A percentile compares a stretch with the other conserved stretches of the same genome.
phyloP scores from a whole-genome alignment of 2,888 invertebrate species.

The Phengaris alcon region DNA sequence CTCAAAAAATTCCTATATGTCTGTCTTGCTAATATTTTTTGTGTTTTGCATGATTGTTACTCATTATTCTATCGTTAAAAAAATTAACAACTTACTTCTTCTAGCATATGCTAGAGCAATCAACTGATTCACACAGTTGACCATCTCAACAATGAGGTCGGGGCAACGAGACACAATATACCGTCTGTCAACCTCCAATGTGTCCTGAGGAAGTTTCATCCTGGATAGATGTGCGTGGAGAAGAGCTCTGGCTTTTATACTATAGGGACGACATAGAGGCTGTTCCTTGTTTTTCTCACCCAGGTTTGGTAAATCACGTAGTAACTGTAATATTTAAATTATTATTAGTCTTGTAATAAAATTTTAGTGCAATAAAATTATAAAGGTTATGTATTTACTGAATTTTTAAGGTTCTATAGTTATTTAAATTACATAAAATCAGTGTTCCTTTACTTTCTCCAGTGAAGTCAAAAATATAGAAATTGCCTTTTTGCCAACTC shows the following conservation, averaged over 20 bases:
- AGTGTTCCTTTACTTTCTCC: too few species aligned
- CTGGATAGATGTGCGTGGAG: conserved; percentile 97
- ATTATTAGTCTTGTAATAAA: neutral
- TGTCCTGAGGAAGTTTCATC: conserved; percentile 85
- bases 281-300: conserved; percentile 98
- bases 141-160: conserved; percentile 97
- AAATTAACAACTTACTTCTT: conserved; percentile 82
- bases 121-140: conserved; percentile 95
- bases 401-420: too few species aligned
- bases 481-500: too few species aligned
- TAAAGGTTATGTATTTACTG: too few species aligned
- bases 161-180: conserved; percentile 94
- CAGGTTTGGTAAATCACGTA: conserved; percentile 93
- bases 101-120: conserved; percentile 94
- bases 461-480: too few species aligned
- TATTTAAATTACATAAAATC: too few species aligned
- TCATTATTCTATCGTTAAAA: neutral
- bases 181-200: conserved; percentile 90
- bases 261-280: conserved; percentile 95
- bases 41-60: too few species aligned
- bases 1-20: too few species aligned
- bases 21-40: too few species aligned
- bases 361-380: too few species aligned
- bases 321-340: conserved; percentile 79
- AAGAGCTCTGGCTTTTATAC: conserved; percentile 94